Evolutionary conservation across 2,113 vertebrate genomes (phyloP), one percentile per base, ranked within the genome.

Genomic region (Percina caprodes): DNA sequence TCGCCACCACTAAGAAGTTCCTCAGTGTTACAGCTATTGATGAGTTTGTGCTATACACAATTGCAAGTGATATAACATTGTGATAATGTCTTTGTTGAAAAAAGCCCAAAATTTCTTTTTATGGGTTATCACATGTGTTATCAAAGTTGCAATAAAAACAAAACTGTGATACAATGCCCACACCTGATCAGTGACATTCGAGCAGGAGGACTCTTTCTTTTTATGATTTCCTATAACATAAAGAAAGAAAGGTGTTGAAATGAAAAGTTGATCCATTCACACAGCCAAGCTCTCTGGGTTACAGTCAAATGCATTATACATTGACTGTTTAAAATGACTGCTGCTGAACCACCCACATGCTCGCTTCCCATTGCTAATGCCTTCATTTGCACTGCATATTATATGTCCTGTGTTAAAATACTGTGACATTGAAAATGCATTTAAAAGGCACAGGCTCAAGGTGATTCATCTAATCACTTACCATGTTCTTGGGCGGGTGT

Each of bases 351-450:
- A 81, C 66, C 63, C 75, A 70, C 69, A 78, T 55, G 61, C 61
- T 77, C 15, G 21, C 76, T 52, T 69, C 66, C 68, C 69, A 76
- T 72, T 71, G 70, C 80, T 80, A 80, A 89, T 75, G 86, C 62
- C 52, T 79, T 89, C 76, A 80, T 92, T 80, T 80, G 55, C 81
- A 52, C 74, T 66, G 51, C 74, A 77, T 56, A 77, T 80, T 55
- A 62, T 74, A 74, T 62, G 74, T 84, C 81, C 85, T 46, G 81
- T 80, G 86, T 84, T 89, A 74, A 91, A 88, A 90, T 87, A 86
- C 75, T 69, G 81, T 91, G 89, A 92, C 89, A 90, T 91, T 91
- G 89, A 91, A 91, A 90, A 90, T 84, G 77, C 86, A 88, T 91
- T 90, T 86, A 83, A 89, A 92, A 82, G 65, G 79, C 74, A 74